Evolutionary conservation across 37 sponge, comb jelly and placozoan genomes (phyloP).

Genomic region (Crambe crambe): DNA sequence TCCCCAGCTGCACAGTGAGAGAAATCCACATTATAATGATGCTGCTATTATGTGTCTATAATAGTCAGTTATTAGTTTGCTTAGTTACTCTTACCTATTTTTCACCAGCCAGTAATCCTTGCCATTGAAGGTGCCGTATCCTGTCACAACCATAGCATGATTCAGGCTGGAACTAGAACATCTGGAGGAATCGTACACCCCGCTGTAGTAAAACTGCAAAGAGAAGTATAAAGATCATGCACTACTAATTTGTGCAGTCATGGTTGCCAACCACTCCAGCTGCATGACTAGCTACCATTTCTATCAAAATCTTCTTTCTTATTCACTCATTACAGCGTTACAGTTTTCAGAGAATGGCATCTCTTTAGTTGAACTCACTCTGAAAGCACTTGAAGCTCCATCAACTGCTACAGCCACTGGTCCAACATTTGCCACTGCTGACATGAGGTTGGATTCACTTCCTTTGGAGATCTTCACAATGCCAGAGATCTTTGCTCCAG

Average conservation of each 20-base stretch:
- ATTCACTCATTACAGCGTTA: no score
- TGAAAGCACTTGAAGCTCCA: constrained; percentile 74
- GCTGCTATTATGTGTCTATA: no score
- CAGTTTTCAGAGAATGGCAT: no score
- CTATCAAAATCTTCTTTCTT: not conserved
- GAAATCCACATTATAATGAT: not conserved
- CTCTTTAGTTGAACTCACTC: constrained; percentile 26
- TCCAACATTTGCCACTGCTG: constrained; percentile 86
- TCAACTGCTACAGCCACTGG: constrained; percentile 90
- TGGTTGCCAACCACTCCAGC: not conserved
- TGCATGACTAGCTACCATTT: not conserved
- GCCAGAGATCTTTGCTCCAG: constrained; percentile 71
- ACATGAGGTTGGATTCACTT: constrained; percentile 60
- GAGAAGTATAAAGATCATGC: not conserved
- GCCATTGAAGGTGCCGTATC: constrained; percentile 40
- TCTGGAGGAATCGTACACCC: constrained; percentile 57
- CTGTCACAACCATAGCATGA: constrained; percentile 60
- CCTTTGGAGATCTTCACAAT: constrained; percentile 45
- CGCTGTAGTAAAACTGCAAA: constrained; percentile 47
- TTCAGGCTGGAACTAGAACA: constrained; percentile 46
- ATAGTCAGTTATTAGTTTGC: no score
- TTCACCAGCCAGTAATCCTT: constrained; percentile 65
- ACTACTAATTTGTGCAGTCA: not conserved
- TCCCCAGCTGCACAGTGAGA: constrained; percentile 43
- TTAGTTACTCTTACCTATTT: constrained; percentile 42